These are phyloP conservation scores for Diorhabda carinulata DNA, from an alignment of 1,140 invertebrate genomes.

Conservation along the genomic window DNA sequence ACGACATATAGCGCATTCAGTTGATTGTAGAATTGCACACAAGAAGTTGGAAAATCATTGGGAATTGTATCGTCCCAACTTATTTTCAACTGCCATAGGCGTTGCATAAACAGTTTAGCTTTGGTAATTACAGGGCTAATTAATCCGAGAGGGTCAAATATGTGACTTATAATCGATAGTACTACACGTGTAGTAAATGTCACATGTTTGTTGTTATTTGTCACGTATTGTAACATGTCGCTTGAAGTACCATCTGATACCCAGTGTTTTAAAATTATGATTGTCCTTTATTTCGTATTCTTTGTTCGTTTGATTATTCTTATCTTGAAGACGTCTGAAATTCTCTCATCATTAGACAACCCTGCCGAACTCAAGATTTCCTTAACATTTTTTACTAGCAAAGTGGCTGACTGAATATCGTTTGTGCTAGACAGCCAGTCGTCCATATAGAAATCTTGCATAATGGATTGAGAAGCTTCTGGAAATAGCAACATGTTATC, in stretches of 20 bases:
- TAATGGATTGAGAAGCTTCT: conserved; percentile 30
- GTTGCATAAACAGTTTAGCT: conserved; percentile 19
- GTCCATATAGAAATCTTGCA: conserved; percentile 42
- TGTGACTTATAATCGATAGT: conserved; percentile 38
- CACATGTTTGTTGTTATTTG: too few relatives aligned
- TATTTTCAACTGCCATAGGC: conserved; percentile 14
- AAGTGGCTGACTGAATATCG: not conserved
- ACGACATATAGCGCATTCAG: too few relatives aligned
- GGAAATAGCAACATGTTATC: too few relatives aligned
- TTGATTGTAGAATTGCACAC: conserved; percentile 4
- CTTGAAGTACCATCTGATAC: not conserved
- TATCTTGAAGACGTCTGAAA: not conserved
- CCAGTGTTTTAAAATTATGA: conserved; percentile 1
- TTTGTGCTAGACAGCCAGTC: conserved; percentile 39
- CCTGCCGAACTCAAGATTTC: not conserved
- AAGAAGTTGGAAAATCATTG: conserved; percentile 7
- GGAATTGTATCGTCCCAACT: conserved; percentile 12
- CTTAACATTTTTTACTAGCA: not conserved
- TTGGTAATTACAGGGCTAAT: conserved; percentile 39
- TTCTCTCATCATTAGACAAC: not conserved
- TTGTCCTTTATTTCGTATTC: not conserved
- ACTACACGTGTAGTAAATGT: conserved; percentile 41
- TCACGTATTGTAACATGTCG: too few relatives aligned
- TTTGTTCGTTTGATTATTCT: not conserved
- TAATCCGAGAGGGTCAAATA: conserved; percentile 52